Percentiles rank a stretch among this genome's conserved stretches.
Evolutionary conservation across 2,888 invertebrate species (phyloP).

Genomic region (Actias luna): DNA sequence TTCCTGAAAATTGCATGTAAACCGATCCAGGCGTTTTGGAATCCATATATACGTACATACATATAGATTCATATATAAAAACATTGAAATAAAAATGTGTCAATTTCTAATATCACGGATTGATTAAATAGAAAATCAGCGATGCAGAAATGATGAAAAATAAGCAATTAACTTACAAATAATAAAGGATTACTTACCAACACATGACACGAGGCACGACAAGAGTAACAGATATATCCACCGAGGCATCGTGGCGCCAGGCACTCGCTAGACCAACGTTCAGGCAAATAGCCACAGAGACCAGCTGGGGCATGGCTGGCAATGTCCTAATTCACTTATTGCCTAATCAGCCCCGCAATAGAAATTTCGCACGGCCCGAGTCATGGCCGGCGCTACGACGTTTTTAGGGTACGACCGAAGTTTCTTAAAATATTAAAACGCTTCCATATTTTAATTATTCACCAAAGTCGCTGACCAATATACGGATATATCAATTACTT

Average conservation of each 20-base stretch:
- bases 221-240: conserved; percentile 22
- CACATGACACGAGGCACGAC: conserved; percentile 18
- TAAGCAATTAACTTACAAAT: background rate
- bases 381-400: conserved; percentile 60
- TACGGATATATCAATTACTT: no score
- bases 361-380: conserved; percentile 62
- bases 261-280: conserved; percentile 26
- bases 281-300: conserved; percentile 32
- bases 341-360: conserved; percentile 48
- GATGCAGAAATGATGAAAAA: background rate
- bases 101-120: no score
- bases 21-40: no score
- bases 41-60: no score
- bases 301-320: conserved; percentile 23
- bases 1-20: no score
- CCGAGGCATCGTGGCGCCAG: conserved; percentile 24
- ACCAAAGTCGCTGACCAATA: no score
- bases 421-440: background rate
- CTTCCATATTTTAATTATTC: no score
- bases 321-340: conserved; percentile 51
- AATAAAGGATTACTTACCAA: conserved; percentile 15
- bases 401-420: conserved; percentile 34
- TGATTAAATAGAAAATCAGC: background rate
- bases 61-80: no score
- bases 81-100: no score